Conservation (phyloP, 2,888 invertebrate species). For the Macaria notata region DNA sequence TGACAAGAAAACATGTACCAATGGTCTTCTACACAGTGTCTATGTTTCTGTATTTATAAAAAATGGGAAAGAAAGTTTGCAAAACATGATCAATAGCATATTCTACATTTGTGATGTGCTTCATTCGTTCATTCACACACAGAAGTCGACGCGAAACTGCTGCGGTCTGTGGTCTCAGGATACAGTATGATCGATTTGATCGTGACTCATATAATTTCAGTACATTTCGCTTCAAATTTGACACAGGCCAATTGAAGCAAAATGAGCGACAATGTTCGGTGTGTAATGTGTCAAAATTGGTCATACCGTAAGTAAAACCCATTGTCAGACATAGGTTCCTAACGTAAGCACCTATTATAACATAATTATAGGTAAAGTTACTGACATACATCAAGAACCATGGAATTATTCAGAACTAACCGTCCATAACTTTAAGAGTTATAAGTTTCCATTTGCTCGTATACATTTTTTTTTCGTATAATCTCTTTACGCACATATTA, state of each 20-base stretch:
- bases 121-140: constrained; percentile 2
- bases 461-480: constrained; percentile 34
- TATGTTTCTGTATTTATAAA: no score
- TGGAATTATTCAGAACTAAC: constrained; percentile 14
- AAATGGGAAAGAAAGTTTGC: neutral
- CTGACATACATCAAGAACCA: constrained; percentile 14
- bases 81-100: neutral
- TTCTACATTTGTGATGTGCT: constrained; percentile 14
- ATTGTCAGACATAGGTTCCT: constrained; percentile 7
- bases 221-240: no score
- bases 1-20: neutral
- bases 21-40: no score
- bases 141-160: no score
- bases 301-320: constrained; percentile 10
- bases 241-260: no score
- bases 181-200: no score
- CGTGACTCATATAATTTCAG: no score
- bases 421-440: constrained; percentile 23
- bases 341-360: neutral
- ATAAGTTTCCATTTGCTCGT: constrained; percentile 31
- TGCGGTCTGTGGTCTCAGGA: no score
- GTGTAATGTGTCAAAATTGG: constrained; percentile 1
- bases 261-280: neutral
- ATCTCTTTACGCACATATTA: constrained; percentile 28
- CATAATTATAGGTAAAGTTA: constrained; percentile 10